These are phyloP conservation scores for Siniperca obscura DNA, from an alignment of 2,797 vertebrate genomes.

Conservation along the genomic window DNA sequence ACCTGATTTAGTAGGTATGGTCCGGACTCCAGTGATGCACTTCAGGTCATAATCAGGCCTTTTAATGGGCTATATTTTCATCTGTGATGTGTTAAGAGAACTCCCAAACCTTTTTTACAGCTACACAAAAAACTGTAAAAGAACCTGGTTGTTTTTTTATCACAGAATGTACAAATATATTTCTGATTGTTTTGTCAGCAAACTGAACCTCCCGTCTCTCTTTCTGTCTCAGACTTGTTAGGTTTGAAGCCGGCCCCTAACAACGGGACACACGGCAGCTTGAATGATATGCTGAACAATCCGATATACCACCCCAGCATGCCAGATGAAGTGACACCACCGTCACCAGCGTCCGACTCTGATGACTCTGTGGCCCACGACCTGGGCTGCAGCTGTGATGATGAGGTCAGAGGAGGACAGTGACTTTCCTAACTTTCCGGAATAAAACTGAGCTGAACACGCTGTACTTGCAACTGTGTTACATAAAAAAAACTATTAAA, in stretches of 20 bases:
- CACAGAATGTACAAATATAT: background rate
- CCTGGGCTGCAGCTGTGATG: slow-evolving; percentile 93
- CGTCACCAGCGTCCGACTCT: slow-evolving; percentile 69
- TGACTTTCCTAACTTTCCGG: background rate
- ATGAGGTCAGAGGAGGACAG: slow-evolving; percentile 85
- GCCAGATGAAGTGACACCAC: slow-evolving; percentile 91
- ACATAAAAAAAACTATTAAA: background rate
- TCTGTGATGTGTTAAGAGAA: background rate
- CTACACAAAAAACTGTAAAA: background rate
- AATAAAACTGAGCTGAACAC: background rate
- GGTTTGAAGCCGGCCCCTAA: slow-evolving; percentile 94
- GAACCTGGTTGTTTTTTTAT: background rate
- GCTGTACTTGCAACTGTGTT: background rate
- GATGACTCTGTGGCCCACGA: slow-evolving; percentile 80
- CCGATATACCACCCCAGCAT: slow-evolving; percentile 86
- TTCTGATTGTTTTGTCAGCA: background rate
- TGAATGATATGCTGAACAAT: slow-evolving; percentile 90
- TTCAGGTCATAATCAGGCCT: background rate
- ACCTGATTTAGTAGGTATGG: background rate
- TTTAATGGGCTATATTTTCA: background rate
- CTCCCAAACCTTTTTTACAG: background rate
- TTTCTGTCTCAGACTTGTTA: slow-evolving; percentile 88
- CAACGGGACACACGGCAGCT: slow-evolving; percentile 95
- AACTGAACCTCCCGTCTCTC: no score
- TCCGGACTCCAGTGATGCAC: background rate